Conservation (phyloP, 1,140 invertebrate species). For the Mylabris phalerata region DNA sequence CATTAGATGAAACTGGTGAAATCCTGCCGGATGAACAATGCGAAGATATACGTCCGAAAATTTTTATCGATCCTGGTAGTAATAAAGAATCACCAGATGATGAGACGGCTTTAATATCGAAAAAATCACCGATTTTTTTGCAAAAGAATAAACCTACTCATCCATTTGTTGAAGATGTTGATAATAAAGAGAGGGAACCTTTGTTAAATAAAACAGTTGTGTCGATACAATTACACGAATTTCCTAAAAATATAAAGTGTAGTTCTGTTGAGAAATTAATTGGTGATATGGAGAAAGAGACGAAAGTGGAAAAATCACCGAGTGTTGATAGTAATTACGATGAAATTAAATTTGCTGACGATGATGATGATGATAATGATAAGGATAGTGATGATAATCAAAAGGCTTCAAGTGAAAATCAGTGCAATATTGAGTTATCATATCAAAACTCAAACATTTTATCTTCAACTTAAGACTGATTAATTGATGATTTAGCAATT, state of each 20-base stretch:
- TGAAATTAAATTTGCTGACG: conserved; percentile 49
- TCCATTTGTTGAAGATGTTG: background rate
- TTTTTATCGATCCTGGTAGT: conserved; percentile 35
- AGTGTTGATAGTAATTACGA: conserved; percentile 40
- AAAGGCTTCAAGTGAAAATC: conserved; percentile 24
- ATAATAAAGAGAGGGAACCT: background rate
- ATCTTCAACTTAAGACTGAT: conserved; percentile 31
- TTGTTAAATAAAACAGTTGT: conserved; percentile 21
- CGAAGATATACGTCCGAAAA: conserved; percentile 29
- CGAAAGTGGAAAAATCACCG: conserved; percentile 44
- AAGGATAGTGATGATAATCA: conserved; percentile 2
- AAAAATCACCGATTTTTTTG: conserved; percentile 13
- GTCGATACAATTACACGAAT: conserved; percentile 34
- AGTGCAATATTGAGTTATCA: conserved; percentile 32
- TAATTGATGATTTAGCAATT: conserved; percentile 12
- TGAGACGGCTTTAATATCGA: conserved; percentile 23
- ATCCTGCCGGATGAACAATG: conserved; percentile 33
- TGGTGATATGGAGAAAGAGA: conserved; percentile 44
- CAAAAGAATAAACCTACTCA: conserved; percentile 25
- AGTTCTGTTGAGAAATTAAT: conserved; percentile 9
- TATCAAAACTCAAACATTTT: conserved; percentile 36
- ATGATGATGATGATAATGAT: conserved; percentile 34
- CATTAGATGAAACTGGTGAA: conserved; percentile 53
- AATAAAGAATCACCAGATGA: conserved; percentile 40
- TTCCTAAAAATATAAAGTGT: conserved; percentile 25